Evolutionary conservation across 2,888 invertebrate genomes (phyloP).

Genomic region (Sthenelais limicola): DNA sequence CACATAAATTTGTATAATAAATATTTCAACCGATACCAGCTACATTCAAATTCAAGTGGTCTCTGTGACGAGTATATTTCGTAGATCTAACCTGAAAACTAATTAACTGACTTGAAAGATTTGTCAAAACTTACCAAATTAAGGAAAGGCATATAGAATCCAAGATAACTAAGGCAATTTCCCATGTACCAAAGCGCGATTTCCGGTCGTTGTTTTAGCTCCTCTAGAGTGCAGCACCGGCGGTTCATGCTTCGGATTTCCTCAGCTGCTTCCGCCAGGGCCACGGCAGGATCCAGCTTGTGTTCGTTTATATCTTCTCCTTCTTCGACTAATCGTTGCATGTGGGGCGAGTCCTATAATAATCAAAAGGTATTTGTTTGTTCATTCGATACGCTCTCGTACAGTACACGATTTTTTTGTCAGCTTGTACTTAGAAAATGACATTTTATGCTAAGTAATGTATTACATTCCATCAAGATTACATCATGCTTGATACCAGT

Average conservation of each 20-base stretch:
- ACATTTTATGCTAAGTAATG: too few relatives aligned
- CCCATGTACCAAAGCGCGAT: constrained; percentile 60
- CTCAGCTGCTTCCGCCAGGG: constrained; percentile 25
- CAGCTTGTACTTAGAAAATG: too few relatives aligned
- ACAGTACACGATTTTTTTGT: not conserved
- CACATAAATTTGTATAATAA: too few relatives aligned
- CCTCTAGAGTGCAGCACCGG: constrained; percentile 53
- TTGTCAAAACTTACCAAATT: constrained; percentile 57
- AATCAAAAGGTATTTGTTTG: not conserved
- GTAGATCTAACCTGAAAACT: too few relatives aligned
- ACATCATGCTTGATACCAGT: too few relatives aligned
- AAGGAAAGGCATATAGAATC: constrained; percentile 62
- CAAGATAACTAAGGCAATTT: constrained; percentile 56
- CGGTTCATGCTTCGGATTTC: constrained; percentile 22
- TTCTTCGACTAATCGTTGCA: constrained; percentile 35
- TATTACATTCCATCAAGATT: too few relatives aligned
- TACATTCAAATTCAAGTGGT: too few relatives aligned
- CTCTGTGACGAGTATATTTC: too few relatives aligned
- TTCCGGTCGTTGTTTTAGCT: constrained; percentile 54
- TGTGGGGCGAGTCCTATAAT: constrained; percentile 30
- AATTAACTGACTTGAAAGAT: too few relatives aligned
- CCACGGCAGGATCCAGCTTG: not conserved
- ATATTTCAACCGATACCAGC: too few relatives aligned
- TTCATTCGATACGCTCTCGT: too few relatives aligned
- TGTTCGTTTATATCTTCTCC: constrained; percentile 35